Conservation (phyloP, 1,140 invertebrate genomes). For the Lepidurus packardi region DNA sequence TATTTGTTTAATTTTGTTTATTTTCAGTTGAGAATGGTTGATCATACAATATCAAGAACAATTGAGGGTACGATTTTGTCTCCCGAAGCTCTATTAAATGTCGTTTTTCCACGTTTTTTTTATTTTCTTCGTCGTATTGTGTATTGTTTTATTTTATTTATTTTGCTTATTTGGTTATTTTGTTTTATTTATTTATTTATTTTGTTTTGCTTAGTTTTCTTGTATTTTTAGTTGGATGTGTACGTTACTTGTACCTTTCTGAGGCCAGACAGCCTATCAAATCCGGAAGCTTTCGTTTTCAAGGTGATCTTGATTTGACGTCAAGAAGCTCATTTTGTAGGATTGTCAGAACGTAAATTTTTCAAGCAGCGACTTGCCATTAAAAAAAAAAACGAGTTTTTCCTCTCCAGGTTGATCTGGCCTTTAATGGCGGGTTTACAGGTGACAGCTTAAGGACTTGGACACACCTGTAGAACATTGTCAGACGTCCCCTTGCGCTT, state of each 20-base stretch:
- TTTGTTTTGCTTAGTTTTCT: neutral
- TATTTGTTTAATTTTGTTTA: neutral
- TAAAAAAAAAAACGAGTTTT: neutral
- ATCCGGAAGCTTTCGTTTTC: neutral
- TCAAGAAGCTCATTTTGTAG: neutral
- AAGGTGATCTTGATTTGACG: slow-evolving; percentile 1
- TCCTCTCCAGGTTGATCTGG: neutral
- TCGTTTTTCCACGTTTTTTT: neutral
- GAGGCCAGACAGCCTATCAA: neutral
- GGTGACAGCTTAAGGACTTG: slow-evolving; percentile 21
- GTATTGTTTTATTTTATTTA: neutral
- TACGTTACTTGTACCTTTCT: too few relatives aligned
- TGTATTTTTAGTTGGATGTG: neutral
- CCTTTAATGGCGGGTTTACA: neutral
- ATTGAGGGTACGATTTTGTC: neutral
- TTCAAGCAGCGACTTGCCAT: neutral
- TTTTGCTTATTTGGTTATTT: too few relatives aligned
- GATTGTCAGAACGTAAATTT: neutral
- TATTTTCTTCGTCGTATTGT: neutral
- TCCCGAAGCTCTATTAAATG: neutral
- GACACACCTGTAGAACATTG: slow-evolving; percentile 10
- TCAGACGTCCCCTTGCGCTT: slow-evolving; percentile 9
- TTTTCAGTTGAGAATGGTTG: neutral
- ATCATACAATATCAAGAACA: neutral
- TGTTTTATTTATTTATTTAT: too few relatives aligned